phyloP scores from a whole-genome alignment of 2,113 vertebrate genomes.

The Potamarius usumacintae region DNA sequence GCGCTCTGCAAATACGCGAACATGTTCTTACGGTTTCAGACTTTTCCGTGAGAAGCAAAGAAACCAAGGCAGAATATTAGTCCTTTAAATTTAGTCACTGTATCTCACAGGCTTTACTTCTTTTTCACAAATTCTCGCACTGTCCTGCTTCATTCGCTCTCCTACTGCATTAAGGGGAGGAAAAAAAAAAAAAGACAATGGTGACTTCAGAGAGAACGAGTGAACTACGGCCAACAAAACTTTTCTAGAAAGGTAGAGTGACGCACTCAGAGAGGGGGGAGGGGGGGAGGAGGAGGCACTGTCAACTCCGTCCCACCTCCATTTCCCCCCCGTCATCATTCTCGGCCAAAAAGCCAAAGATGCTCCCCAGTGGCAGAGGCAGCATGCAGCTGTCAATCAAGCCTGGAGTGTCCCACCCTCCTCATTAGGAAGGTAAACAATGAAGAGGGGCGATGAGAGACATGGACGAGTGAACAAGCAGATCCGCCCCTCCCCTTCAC shows the following conservation, averaged over 20 bases:
- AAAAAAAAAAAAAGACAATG: constrained; percentile 51
- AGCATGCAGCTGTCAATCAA: constrained; percentile 91
- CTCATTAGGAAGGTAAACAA: constrained; percentile 99
- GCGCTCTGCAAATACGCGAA: constrained; percentile 19
- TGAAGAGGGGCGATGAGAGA: constrained; percentile 89
- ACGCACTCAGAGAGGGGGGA: neutral
- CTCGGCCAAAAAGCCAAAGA: constrained; percentile 78
- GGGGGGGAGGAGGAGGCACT: neutral
- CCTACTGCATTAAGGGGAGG: constrained; percentile 25
- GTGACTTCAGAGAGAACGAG: constrained; percentile 50
- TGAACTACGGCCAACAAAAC: constrained; percentile 43
- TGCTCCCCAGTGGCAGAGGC: constrained; percentile 68
- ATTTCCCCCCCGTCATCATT: constrained; percentile 46
- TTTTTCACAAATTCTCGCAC: neutral
- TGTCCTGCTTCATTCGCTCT: constrained; percentile 27
- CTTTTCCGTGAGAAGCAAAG: neutral
- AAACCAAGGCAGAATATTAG: neutral
- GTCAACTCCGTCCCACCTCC: constrained; percentile 46
- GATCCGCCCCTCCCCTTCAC: constrained; percentile 68
- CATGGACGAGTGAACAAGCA: constrained; percentile 87
- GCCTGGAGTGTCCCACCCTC: constrained; percentile 83
- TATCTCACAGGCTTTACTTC: neutral
- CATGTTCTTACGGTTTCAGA: neutral
- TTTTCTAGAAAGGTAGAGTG: constrained; percentile 47
- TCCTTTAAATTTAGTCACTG: neutral